A percentile compares a stretch with the other conserved stretches of the same genome.
Evolutionary conservation across 1,140 invertebrate species (phyloP).

Genomic region (Halotydeus destructor): DNA sequence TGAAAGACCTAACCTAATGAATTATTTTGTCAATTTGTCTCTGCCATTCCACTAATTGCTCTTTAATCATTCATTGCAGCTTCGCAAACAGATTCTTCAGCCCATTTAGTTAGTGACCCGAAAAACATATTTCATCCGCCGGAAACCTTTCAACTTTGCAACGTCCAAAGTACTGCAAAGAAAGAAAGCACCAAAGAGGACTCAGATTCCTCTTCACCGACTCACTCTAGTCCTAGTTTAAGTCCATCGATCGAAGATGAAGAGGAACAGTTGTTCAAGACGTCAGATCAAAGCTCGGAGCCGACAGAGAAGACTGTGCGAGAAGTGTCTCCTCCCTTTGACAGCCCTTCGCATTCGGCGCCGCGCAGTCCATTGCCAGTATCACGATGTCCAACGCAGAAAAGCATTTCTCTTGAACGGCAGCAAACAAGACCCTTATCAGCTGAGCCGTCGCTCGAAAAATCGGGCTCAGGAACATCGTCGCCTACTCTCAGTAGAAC

Average conservation of each 20-base stretch:
- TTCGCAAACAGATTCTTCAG: slow-evolving; percentile 33
- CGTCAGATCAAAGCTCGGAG: background rate
- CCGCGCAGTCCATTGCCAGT: no score
- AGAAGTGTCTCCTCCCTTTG: background rate
- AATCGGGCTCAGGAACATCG: slow-evolving; percentile 8
- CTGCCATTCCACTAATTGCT: slow-evolving; percentile 8
- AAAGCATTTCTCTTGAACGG: no score
- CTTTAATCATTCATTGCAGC: slow-evolving; percentile 18
- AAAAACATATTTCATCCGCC: slow-evolving; percentile 51
- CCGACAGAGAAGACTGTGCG: background rate
- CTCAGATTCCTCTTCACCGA: background rate
- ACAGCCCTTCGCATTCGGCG: no score
- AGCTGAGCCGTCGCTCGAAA: background rate
- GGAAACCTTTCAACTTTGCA: slow-evolving; percentile 46
- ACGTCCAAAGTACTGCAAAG: background rate
- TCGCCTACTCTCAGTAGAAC: slow-evolving; percentile 13
- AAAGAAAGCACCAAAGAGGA: background rate
- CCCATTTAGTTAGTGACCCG: slow-evolving; percentile 44
- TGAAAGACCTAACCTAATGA: background rate
- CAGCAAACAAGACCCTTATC: background rate
- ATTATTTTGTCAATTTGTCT: background rate
- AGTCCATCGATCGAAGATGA: background rate
- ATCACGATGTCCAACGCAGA: no score
- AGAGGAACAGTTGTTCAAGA: slow-evolving; percentile 1
- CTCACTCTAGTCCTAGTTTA: no score